Evolutionary conservation across 2,797 vertebrate genomes (phyloP).

Genomic region (Naso thynnoides): DNA sequence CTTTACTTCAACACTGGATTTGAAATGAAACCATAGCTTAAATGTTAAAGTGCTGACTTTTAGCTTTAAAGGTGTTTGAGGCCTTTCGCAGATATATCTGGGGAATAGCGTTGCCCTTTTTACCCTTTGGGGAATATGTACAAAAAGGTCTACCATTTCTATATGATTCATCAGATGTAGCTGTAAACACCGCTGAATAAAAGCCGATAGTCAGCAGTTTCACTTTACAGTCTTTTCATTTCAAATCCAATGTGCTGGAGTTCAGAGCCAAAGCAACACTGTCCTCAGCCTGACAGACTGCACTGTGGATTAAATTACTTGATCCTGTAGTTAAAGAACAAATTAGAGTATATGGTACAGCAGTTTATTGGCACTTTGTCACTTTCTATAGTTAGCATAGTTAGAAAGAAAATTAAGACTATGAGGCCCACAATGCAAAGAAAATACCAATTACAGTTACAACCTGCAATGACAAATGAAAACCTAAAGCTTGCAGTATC

Average conservation of each 20-base stretch:
- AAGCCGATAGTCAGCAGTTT: slow-evolving; percentile 41
- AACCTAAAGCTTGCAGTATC: background rate
- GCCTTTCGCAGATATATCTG: slow-evolving; percentile 27
- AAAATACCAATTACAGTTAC: slow-evolving; percentile 13
- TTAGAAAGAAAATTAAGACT: slow-evolving; percentile 36
- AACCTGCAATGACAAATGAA: slow-evolving; percentile 10
- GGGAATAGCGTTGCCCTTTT: slow-evolving; percentile 18
- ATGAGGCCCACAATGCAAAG: slow-evolving; percentile 1
- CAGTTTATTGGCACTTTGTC: slow-evolving; percentile 27
- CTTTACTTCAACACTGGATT: slow-evolving; percentile 32
- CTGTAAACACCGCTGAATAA: slow-evolving; percentile 32
- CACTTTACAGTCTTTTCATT: slow-evolving; percentile 23
- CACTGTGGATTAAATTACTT: slow-evolving; percentile 9
- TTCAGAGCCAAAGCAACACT: slow-evolving; percentile 21
- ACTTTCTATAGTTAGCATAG: slow-evolving; percentile 47
- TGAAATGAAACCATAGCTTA: slow-evolving; percentile 47
- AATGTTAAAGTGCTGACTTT: slow-evolving; percentile 53
- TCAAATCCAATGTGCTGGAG: slow-evolving; percentile 14
- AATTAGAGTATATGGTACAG: slow-evolving; percentile 9
- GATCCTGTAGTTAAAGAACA: slow-evolving; percentile 25
- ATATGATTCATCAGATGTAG: slow-evolving; percentile 22
- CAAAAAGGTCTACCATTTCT: slow-evolving; percentile 23
- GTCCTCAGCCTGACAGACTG: background rate
- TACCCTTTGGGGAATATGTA: slow-evolving; percentile 24
- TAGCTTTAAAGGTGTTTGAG: slow-evolving; percentile 40